These are phyloP conservation scores for Echinarachnius parma DNA, from an alignment of 53 echinoderm and acorn worm species.

Conservation along the genomic window DNA sequence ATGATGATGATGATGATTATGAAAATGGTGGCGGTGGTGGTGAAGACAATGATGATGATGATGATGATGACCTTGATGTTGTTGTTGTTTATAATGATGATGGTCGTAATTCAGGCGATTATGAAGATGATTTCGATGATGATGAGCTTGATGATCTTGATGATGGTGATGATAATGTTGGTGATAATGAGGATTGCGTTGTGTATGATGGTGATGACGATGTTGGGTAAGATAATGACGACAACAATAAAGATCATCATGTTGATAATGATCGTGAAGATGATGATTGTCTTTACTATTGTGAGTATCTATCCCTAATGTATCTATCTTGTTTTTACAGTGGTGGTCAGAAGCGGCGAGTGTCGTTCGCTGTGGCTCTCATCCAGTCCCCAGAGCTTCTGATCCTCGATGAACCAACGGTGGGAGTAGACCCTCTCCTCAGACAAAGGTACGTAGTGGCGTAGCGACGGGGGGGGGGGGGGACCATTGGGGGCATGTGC, in stretches of 20 bases:
- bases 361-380: constrained; percentile 86
- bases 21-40: too few species aligned
- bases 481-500: too few species aligned
- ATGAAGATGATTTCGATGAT: too few species aligned
- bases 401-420: constrained; percentile 95
- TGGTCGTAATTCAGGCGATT: not conserved
- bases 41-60: too few species aligned
- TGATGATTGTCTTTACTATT: too few species aligned
- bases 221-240: too few species aligned
- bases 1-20: not conserved
- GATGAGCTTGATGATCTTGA: not conserved
- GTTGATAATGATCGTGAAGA: too few species aligned
- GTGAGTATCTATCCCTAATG: too few species aligned
- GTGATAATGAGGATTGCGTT: too few species aligned
- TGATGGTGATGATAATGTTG: not conserved
- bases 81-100: not conserved
- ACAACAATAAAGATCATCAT: too few species aligned
- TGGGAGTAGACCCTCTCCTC: constrained; percentile 94
- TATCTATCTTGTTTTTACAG: too few species aligned
- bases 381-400: constrained; percentile 92
- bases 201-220: too few species aligned
- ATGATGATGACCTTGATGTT: not conserved
- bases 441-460: constrained; percentile 65
- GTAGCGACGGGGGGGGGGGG: not conserved
- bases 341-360: constrained; percentile 91